Conservation (phyloP, 1,140 invertebrate genomes). For the Spodoptera frugiperda region DNA sequence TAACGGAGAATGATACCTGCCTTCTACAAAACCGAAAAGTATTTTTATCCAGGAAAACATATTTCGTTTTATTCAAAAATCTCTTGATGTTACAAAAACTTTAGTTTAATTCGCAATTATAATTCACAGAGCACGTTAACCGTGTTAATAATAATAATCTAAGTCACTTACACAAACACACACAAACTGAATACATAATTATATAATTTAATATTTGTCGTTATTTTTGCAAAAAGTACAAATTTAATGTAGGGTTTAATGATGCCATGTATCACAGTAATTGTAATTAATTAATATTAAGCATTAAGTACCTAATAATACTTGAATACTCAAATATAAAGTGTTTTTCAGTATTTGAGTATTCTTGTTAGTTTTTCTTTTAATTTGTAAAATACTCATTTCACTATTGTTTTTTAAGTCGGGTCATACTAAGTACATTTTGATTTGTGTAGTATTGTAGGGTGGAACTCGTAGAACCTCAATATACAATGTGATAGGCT, state of each 20-base stretch:
- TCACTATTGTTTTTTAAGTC: slow-evolving; percentile 1
- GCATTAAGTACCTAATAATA: slow-evolving; percentile 1
- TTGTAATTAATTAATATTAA: slow-evolving; percentile 47
- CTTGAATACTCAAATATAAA: too few relatives aligned
- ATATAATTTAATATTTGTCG: slow-evolving; percentile 39
- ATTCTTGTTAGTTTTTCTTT: slow-evolving; percentile 28
- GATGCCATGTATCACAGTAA: slow-evolving; percentile 72
- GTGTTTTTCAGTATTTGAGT: too few relatives aligned
- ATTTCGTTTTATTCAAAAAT: too few relatives aligned
- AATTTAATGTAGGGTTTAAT: slow-evolving; percentile 56
- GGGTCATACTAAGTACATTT: neutral
- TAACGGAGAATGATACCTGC: too few relatives aligned
- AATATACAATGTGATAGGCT: too few relatives aligned
- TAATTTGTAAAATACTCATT: slow-evolving; percentile 42
- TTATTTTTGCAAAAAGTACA: slow-evolving; percentile 59
- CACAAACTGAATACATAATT: slow-evolving; percentile 50
- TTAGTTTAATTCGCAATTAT: neutral
- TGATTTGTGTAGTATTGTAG: neutral
- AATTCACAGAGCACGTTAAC: slow-evolving; percentile 1
- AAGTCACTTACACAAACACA: slow-evolving; percentile 37
- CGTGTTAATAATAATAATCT: slow-evolving; percentile 20
- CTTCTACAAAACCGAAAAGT: neutral
- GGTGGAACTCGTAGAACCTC: slow-evolving; percentile 14
- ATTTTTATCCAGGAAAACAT: too few relatives aligned
- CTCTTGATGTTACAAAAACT: too few relatives aligned